phyloP scores from a whole-genome alignment of 2,113 vertebrate genomes.

The Capreolus pygargus region DNA sequence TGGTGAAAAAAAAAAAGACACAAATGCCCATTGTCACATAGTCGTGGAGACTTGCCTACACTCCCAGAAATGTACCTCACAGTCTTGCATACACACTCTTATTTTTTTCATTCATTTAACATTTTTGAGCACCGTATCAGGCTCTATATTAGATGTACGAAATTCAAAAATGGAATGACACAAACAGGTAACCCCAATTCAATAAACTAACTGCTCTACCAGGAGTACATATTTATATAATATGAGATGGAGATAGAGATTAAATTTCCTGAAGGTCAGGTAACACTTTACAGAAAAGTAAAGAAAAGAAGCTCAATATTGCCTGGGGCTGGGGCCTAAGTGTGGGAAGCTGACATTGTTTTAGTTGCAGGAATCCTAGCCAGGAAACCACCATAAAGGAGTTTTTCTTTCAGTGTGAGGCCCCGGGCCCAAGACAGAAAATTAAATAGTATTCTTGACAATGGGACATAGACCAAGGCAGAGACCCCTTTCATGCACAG shows the following conservation, averaged over 20 bases:
- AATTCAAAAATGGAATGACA: neutral
- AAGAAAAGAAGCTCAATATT: neutral
- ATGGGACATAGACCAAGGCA: neutral
- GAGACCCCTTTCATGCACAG: neutral
- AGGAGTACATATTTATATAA: neutral
- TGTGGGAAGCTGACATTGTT: neutral
- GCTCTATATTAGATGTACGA: neutral
- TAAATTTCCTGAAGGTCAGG: neutral
- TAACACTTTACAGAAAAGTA: neutral
- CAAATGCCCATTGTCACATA: neutral
- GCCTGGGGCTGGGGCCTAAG: rapidly evolving
- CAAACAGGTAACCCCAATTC: neutral
- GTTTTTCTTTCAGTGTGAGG: neutral
- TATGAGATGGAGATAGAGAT: neutral
- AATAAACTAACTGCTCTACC: neutral
- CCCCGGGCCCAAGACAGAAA: neutral
- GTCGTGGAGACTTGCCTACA: neutral
- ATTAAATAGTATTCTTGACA: neutral
- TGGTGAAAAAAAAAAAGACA: neutral
- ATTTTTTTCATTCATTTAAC: neutral
- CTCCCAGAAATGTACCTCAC: neutral
- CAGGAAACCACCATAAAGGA: neutral
- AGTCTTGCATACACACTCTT: neutral
- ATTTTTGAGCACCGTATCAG: neutral
- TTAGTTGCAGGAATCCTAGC: neutral